Conservation (phyloP, 2,888 invertebrate species). For the Scrobipalpa atriplicella region DNA sequence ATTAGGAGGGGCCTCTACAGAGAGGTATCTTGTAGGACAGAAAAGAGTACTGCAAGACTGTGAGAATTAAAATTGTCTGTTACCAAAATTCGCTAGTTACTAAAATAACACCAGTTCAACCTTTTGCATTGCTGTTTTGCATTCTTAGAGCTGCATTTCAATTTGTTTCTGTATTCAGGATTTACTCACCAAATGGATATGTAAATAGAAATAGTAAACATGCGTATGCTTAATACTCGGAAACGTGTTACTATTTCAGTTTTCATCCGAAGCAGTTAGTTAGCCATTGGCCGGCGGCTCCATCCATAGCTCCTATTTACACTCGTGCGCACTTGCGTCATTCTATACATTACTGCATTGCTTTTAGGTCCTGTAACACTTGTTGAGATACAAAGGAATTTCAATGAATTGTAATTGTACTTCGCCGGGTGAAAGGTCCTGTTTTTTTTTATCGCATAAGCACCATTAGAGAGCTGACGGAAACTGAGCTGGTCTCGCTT, state of each 20-base stretch:
- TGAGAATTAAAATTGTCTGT: background rate
- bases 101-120: background rate
- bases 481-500: no score
- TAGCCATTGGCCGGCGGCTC: conserved; percentile 57
- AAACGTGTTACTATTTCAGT: conserved; percentile 66
- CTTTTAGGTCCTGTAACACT: no score
- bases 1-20: no score
- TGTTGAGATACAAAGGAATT: no score
- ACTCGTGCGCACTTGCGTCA: background rate
- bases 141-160: background rate
- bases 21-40: no score
- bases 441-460: no score
- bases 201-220: conserved; percentile 3
- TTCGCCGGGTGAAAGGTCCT: no score
- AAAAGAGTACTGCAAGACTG: no score
- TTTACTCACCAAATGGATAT: background rate
- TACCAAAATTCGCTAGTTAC: background rate
- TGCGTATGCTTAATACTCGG: conserved; percentile 50
- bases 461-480: no score
- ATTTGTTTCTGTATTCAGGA: background rate
- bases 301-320: background rate
- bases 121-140: background rate
- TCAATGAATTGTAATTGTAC: no score
- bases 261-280: conserved; percentile 71
- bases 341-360: no score